Conservation (phyloP, 2,113 vertebrate genomes). For the Psilopsiagon aurifrons region DNA sequence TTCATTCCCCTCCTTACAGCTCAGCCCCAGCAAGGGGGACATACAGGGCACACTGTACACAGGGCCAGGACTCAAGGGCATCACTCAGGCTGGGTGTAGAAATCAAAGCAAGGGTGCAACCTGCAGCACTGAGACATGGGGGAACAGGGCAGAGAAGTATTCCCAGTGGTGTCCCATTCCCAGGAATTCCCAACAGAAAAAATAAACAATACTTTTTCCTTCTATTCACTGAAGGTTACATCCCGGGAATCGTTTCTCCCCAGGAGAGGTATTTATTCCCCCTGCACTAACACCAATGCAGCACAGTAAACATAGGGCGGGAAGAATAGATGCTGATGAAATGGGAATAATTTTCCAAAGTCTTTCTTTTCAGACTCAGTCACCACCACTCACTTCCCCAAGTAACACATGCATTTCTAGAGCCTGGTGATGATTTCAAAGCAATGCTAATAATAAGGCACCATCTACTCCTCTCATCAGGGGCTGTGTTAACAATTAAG, state of each 20-base stretch:
- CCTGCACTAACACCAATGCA: not conserved
- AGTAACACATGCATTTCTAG: not conserved
- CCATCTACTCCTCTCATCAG: not conserved
- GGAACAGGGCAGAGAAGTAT: not conserved
- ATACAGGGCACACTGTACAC: not conserved
- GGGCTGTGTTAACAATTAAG: not conserved
- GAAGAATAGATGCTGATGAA: not conserved
- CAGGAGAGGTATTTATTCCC: not conserved
- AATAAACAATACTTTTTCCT: not conserved
- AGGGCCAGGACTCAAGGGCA: not conserved
- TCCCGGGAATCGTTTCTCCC: not conserved
- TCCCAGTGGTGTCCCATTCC: not conserved
- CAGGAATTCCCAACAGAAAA: not conserved
- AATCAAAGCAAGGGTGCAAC: not conserved
- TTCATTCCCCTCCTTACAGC: not conserved
- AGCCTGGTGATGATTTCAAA: not conserved
- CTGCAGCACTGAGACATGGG: rapidly evolving
- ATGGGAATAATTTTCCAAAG: not conserved
- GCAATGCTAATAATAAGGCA: not conserved
- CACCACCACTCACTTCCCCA: not conserved
- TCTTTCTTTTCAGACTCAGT: not conserved
- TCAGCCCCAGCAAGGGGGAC: not conserved
- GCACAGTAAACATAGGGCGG: not conserved
- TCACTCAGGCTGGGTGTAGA: not conserved
- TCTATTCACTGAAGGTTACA: not conserved